Conservation (phyloP, 2,797 vertebrate species). For the Gastrophryne carolinensis region DNA sequence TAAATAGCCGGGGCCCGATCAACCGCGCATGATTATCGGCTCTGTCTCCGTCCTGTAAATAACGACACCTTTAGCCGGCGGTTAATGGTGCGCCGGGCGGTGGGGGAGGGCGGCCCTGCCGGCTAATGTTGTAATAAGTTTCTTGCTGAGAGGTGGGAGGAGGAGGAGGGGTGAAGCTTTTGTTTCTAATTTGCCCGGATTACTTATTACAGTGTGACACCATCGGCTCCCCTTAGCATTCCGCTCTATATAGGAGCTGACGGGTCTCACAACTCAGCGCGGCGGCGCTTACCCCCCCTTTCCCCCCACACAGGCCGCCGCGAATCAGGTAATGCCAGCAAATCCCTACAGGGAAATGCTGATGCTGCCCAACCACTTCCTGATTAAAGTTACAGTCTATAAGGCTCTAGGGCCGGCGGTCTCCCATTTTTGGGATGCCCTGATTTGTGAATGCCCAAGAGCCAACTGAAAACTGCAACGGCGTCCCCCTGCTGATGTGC, state of each 20-base stretch:
- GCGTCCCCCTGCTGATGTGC: too few species aligned
- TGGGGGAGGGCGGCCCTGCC: constrained; percentile 25
- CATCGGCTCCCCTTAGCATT: constrained; percentile 68
- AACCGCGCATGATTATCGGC: constrained; percentile 2
- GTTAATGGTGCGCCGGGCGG: constrained; percentile 10
- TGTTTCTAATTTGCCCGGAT: constrained; percentile 67
- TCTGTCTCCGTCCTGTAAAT: constrained; percentile 1
- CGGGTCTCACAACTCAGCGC: constrained; percentile 68
- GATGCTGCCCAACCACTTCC: too few species aligned
- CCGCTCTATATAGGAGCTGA: constrained; percentile 66
- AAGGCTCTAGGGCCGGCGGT: too few species aligned
- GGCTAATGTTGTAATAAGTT: constrained; percentile 37
- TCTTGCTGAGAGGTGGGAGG: constrained; percentile 49
- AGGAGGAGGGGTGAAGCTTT: constrained; percentile 57
- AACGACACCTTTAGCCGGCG: constrained; percentile 20
- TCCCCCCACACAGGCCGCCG: too few species aligned
- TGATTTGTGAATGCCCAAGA: too few species aligned
- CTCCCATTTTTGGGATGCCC: too few species aligned
- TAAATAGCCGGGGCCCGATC: constrained; percentile 10
- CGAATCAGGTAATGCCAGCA: too few species aligned
- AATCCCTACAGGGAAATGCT: too few species aligned
- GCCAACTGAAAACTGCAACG: too few species aligned
- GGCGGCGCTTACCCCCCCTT: too few species aligned
- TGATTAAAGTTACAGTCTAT: too few species aligned
- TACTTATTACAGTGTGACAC: constrained; percentile 70